A percentile compares a stretch with the other conserved stretches of the same genome.
phyloP scores from a whole-genome alignment of 2,797 vertebrate genomes.

The Hemitrygon akajei region DNA sequence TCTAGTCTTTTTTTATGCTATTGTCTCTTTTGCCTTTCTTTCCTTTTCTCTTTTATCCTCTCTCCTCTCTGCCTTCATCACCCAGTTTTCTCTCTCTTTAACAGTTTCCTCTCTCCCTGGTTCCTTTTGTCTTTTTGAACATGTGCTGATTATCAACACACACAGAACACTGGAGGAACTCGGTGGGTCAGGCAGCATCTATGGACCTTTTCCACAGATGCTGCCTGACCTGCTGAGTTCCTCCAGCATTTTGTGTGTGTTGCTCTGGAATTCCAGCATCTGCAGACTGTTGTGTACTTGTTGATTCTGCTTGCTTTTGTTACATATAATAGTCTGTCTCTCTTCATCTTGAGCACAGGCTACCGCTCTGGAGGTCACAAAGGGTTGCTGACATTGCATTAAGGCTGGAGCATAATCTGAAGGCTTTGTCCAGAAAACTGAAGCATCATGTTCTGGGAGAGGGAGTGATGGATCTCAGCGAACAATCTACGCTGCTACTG shows the following conservation, averaged over 20 bases:
- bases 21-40: not conserved
- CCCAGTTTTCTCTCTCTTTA: no score
- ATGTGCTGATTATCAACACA: not conserved
- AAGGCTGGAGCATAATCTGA: conserved; percentile 72
- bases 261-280: no score
- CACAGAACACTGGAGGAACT: no score
- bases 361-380: conserved; percentile 70
- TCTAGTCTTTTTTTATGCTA: not conserved
- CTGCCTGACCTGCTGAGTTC: no score
- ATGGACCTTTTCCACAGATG: no score
- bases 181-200: no score
- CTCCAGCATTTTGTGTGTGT: no score
- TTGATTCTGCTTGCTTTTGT: not conserved
- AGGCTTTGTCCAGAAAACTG: conserved; percentile 69
- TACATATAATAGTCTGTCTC: not conserved
- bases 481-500: conserved; percentile 64
- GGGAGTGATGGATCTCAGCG: conserved; percentile 73
- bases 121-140: not conserved
- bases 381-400: conserved; percentile 59
- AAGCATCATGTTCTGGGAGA: conserved; percentile 68
- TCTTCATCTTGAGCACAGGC: conserved; percentile 49
- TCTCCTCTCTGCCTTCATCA: no score
- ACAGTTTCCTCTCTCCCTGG: not conserved
- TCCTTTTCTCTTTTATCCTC: no score
- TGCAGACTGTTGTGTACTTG: no score